These are phyloP conservation scores for Rhyzopertha dominica DNA, from an alignment of 1,140 invertebrate genomes.

Conservation along the genomic window DNA sequence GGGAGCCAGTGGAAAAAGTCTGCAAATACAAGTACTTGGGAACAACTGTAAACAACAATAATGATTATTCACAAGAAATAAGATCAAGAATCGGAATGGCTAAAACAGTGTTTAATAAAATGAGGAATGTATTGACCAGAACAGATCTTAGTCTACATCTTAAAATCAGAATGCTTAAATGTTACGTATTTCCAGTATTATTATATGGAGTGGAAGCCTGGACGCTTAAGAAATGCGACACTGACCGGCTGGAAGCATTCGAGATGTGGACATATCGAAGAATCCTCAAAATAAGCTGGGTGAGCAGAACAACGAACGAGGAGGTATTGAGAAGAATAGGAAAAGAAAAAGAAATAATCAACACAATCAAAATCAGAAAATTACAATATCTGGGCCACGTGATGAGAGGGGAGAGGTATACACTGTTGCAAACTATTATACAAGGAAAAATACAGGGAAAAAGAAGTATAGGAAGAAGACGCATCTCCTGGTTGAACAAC, in stretches of 20 bases:
- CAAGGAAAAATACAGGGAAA: constrained; percentile 13
- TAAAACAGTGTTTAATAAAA: constrained; percentile 10
- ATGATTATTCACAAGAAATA: constrained; percentile 7
- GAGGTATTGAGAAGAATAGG: constrained; percentile 12
- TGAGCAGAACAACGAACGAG: constrained; percentile 6
- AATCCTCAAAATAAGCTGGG: constrained; percentile 10
- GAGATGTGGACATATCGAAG: constrained; percentile 14
- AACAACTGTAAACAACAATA: background rate
- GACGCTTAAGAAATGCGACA: constrained; percentile 14
- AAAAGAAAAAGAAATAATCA: constrained; percentile 16
- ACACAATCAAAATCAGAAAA: constrained; percentile 15
- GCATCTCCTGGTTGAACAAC: constrained; percentile 9
- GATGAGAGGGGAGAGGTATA: constrained; percentile 12
- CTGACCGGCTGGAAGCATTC: constrained; percentile 15
- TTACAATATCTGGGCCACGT: constrained; percentile 15
- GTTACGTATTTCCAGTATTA: constrained; percentile 13
- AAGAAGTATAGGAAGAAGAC: constrained; percentile 12
- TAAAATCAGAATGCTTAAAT: constrained; percentile 6
- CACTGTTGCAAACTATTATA: constrained; percentile 10
- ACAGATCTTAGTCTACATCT: no score
- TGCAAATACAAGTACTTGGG: constrained; percentile 6
- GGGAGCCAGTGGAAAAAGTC: constrained; percentile 1
- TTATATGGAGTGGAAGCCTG: constrained; percentile 17
- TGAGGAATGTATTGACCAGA: constrained; percentile 12
- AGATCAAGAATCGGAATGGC: constrained; percentile 12